A percentile compares a stretch with the other conserved stretches of the same genome.
Evolutionary conservation across 2,888 invertebrate genomes (phyloP).

Genomic region (Euplexia lucipara): DNA sequence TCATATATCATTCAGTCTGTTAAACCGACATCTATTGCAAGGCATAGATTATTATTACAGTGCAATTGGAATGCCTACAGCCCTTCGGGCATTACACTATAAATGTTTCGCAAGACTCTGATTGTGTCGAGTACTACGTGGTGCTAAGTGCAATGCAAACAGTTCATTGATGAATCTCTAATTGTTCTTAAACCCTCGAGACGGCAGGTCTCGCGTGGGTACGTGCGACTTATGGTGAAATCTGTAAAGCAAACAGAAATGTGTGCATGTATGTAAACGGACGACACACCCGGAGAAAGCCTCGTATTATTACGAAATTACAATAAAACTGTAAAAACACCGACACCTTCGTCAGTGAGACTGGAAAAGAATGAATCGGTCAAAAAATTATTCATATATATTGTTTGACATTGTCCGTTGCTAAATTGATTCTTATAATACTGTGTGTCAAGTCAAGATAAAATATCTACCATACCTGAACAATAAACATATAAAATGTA

Average conservation of each 20-base stretch:
- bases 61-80: slow-evolving; percentile 32
- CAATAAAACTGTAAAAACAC: slow-evolving; percentile 78
- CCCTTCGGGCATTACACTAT: slow-evolving; percentile 30
- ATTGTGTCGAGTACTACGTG: slow-evolving; percentile 59
- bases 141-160: slow-evolving; percentile 63
- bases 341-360: slow-evolving; percentile 72
- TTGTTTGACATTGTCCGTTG: not conserved
- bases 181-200: slow-evolving; percentile 57
- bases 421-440: slow-evolving; percentile 1
- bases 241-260: slow-evolving; percentile 86
- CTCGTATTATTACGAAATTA: slow-evolving; percentile 80
- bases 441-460: not conserved
- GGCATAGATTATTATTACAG: slow-evolving; percentile 25
- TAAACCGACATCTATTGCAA: slow-evolving; percentile 6
- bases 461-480: too few species aligned
- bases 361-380: slow-evolving; percentile 31
- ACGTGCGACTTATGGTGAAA: slow-evolving; percentile 77
- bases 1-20: slow-evolving; percentile 26
- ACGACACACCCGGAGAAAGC: slow-evolving; percentile 85
- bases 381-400: slow-evolving; percentile 32
- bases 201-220: slow-evolving; percentile 55
- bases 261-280: slow-evolving; percentile 84
- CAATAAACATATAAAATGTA: too few species aligned
- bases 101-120: slow-evolving; percentile 59
- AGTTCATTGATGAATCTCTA: slow-evolving; percentile 63